phyloP scores from a whole-genome alignment of 2,113 vertebrate genomes.

The Rhynchomys soricoides region DNA sequence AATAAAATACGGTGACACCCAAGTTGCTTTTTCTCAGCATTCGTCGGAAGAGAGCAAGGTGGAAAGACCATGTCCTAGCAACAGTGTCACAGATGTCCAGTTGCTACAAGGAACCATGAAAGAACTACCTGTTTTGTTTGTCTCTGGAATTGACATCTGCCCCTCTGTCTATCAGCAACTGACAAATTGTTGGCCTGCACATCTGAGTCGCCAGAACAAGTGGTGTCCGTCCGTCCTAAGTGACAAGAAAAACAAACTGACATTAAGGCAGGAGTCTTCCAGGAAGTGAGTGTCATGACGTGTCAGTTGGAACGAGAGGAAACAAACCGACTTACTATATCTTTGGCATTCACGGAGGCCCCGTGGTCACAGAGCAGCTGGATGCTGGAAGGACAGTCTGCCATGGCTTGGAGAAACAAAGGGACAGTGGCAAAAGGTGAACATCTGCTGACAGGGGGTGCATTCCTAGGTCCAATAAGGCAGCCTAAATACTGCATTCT shows the following conservation, averaged over 20 bases:
- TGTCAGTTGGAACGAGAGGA: neutral
- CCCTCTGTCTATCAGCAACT: conserved; percentile 94
- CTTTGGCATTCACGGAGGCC: conserved; percentile 92
- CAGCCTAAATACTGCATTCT: neutral
- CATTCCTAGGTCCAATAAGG: neutral
- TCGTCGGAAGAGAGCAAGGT: neutral
- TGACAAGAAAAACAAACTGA: neutral
- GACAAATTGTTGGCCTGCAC: conserved; percentile 94
- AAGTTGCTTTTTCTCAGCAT: neutral
- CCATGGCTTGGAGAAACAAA: conserved; percentile 91
- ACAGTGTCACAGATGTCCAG: neutral
- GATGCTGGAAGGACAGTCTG: conserved; percentile 94
- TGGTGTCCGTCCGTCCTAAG: conserved; percentile 94
- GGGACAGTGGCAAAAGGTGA: neutral
- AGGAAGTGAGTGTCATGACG: neutral
- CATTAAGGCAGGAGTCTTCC: neutral
- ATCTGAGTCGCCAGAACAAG: conserved; percentile 97
- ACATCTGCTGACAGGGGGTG: neutral
- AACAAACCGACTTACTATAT: conserved; percentile 89
- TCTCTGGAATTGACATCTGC: conserved; percentile 93
- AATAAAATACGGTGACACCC: no score
- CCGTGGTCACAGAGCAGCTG: conserved; percentile 97
- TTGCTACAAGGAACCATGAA: neutral
- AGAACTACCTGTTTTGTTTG: conserved; percentile 94
- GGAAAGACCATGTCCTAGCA: neutral